Evolutionary conservation across 2,888 invertebrate species (phyloP).

Genomic region (Rotaria magnacalcarata): DNA sequence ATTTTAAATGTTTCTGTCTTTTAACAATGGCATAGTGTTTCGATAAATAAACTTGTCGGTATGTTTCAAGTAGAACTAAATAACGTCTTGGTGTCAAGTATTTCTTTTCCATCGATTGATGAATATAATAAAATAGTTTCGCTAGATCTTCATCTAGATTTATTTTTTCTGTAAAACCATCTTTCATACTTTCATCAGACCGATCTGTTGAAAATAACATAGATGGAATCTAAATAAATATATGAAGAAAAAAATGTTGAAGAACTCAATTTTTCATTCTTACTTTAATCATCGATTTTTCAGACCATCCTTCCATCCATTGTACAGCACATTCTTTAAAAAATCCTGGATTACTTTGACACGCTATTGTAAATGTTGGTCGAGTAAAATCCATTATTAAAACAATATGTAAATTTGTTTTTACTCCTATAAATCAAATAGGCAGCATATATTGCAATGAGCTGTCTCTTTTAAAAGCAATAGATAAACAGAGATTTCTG

Average conservation of each 20-base stretch:
- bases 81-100: conserved; percentile 61
- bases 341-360: conserved; percentile 75
- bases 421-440: conserved; percentile 58
- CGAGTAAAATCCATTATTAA: conserved; percentile 74
- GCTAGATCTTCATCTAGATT: conserved; percentile 33
- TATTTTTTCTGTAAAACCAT: neutral
- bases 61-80: conserved; percentile 64
- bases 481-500: too few species aligned
- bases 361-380: conserved; percentile 67
- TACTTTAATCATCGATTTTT: conserved; percentile 64
- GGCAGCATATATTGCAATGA: too few species aligned
- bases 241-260: neutral
- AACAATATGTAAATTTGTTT: conserved; percentile 73
- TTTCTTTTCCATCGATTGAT: conserved; percentile 54
- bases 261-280: conserved; percentile 35
- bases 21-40: conserved; percentile 66
- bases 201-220: neutral
- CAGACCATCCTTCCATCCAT: conserved; percentile 71
- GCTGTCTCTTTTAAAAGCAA: too few species aligned
- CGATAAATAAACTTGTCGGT: conserved; percentile 63
- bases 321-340: conserved; percentile 69
- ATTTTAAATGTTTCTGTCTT: conserved; percentile 70
- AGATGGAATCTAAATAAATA: neutral
- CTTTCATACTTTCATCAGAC: neutral
- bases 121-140: conserved; percentile 60